Base-by-base conservation (phyloP, 2,797 vertebrate genomes). In the Spizella passerina region DNA sequence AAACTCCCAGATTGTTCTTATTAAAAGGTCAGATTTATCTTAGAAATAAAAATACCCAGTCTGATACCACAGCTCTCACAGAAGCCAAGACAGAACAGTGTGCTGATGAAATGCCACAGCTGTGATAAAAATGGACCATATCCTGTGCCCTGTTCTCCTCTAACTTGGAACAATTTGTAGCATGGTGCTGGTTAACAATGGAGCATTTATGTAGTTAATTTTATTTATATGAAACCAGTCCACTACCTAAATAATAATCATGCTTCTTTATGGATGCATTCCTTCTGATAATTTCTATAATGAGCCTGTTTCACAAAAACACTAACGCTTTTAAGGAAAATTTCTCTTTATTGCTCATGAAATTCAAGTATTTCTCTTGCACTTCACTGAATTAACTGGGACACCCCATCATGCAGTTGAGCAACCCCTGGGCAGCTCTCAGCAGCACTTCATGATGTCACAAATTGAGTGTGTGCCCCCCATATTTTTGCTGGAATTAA, bases 1-100 rank as follows among this genome's bases (percentile, higher is more conserved):
- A 34, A 86, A 78, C 23, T 86, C 26, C 20, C 79, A 76, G 61
- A 56, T 9, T 75, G 53, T 78, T 96, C 71, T 77, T 55, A 84
- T 82, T 87, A 89, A 72, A 94, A 66, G 65, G 70, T 87, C 84
- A 86, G 26, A 32, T 75, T 82, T 94, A 79, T 88, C 63, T 92
- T 50, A 59, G 36, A 86, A 92, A 83, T 39, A 56, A 76, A 90
- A 91, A 80, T 56, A 78, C 18, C 79, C 50, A 27, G 8, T 82
- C 86, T 86, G 78, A 73, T 88, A 57, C 34, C 20, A 24, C 13
- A 86, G 68, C 5, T 93, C 75, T 90, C 75, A 59, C 70, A 86
- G 69, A 75, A 92, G n/a, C 79, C 61, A 72, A 29, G 82, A 44
- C 9, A 44, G 55, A 93, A 39, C 0, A 1, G 36, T 59, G 19